Evolutionary conservation across 1,140 invertebrate genomes (phyloP).

Genomic region (Amyelois transitella): DNA sequence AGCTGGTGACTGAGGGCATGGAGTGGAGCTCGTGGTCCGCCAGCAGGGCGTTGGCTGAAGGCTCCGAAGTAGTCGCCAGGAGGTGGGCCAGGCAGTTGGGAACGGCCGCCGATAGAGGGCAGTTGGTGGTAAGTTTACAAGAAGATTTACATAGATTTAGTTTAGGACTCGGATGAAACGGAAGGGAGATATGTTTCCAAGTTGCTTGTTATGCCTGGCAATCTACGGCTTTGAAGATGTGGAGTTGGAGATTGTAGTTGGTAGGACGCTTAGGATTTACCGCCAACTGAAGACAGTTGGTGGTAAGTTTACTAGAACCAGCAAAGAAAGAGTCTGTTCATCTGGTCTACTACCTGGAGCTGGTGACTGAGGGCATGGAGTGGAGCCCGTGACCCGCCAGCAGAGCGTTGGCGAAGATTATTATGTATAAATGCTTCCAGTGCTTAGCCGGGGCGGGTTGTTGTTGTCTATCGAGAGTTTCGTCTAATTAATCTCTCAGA

Average conservation of each 20-base stretch:
- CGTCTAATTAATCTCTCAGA: no score
- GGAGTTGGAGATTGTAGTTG: no score
- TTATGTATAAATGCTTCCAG: no score
- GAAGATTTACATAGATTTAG: constrained; percentile 68
- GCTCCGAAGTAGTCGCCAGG: constrained; percentile 72
- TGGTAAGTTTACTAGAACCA: no score
- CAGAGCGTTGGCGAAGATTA: constrained; percentile 23
- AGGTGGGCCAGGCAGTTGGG: constrained; percentile 77
- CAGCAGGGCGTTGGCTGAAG: constrained; percentile 34
- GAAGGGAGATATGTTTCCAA: no score
- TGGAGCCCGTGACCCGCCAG: constrained; percentile 30
- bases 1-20: constrained; percentile 79
- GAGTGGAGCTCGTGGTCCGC: constrained; percentile 17
- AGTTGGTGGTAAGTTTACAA: constrained; percentile 78
- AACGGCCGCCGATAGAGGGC: constrained; percentile 28
- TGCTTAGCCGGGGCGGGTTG: no score
- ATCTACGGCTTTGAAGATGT: no score
- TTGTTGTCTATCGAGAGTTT: no score
- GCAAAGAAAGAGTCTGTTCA: constrained; percentile 87
- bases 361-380: constrained; percentile 76
- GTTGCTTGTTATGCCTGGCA: no score
- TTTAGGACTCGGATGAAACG: no score
- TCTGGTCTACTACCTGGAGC: constrained; percentile 84
- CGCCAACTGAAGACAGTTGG: no score
- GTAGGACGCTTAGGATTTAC: no score